These are phyloP conservation scores for Rhabditoides inermis DNA, from an alignment of 2,888 invertebrate genomes.

Conservation along the genomic window DNA sequence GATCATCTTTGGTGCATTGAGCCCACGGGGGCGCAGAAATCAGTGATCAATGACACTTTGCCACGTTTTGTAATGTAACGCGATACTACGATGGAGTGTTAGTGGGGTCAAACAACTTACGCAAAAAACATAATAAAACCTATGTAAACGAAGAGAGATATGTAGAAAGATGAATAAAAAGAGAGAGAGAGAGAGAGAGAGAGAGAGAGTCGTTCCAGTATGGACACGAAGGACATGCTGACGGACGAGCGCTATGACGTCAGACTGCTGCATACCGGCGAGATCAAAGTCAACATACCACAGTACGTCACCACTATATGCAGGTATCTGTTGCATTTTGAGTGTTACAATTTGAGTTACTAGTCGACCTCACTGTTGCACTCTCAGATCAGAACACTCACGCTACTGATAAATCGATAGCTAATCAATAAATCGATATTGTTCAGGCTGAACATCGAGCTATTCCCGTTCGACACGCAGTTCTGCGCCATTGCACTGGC, in stretches of 20 bases:
- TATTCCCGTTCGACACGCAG: constrained; percentile 49
- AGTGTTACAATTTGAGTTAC: neutral
- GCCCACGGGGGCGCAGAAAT: too few relatives aligned
- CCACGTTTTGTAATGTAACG: neutral
- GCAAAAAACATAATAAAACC: neutral
- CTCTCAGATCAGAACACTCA: too few relatives aligned
- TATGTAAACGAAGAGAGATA: neutral
- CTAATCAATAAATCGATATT: too few relatives aligned
- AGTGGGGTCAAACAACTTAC: neutral
- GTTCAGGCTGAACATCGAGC: constrained; percentile 42
- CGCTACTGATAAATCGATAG: too few relatives aligned
- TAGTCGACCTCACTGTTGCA: neutral
- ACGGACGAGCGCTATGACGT: constrained; percentile 45
- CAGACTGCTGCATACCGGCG: constrained; percentile 36
- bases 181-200: too few relatives aligned
- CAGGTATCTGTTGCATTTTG: constrained; percentile 2
- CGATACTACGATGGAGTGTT: neutral
- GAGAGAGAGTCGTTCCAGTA: constrained; percentile 27
- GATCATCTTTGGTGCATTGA: too few relatives aligned
- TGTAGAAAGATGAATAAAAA: too few relatives aligned
- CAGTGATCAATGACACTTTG: neutral
- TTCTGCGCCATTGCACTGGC: constrained; percentile 49
- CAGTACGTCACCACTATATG: too few relatives aligned
- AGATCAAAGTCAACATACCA: constrained; percentile 44
- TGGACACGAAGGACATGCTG: constrained; percentile 50